Conservation (phyloP, 2,113 vertebrate genomes). For the Syrrhaptes paradoxus region DNA sequence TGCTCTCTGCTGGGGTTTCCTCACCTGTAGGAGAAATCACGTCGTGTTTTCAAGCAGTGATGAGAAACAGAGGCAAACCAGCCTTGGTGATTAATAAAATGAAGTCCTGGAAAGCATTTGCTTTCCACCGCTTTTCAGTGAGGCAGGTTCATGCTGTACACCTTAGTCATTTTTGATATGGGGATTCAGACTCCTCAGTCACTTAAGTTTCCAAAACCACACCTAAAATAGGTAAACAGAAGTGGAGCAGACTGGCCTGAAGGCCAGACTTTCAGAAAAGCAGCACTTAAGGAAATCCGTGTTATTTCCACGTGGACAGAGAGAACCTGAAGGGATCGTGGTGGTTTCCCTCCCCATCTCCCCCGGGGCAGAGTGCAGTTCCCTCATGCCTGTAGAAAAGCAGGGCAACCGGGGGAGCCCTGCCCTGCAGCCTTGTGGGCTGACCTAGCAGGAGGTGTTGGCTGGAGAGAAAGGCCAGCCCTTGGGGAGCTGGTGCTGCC, state of each 20-base stretch:
- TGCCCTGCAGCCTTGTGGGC: background rate
- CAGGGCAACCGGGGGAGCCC: background rate
- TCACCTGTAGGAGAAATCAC: background rate
- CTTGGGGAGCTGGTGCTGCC: background rate
- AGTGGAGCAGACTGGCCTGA: background rate
- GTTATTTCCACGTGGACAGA: accelerated
- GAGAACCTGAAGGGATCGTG: background rate
- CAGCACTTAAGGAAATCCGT: background rate
- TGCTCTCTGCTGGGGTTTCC: background rate
- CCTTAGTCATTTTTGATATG: background rate
- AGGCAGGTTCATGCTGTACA: background rate
- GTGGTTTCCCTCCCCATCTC: background rate
- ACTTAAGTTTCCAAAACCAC: background rate
- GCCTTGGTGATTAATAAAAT: background rate
- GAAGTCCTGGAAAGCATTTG: background rate
- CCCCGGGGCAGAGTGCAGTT: background rate
- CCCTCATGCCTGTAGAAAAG: background rate
- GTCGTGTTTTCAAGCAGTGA: background rate
- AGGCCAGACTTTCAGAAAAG: background rate
- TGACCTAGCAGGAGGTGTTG: accelerated
- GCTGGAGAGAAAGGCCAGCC: background rate
- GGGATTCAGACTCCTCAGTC: background rate
- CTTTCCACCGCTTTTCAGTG: background rate
- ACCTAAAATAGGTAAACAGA: background rate
- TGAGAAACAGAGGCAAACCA: background rate